A percentile compares a stretch with the other conserved stretches of the same genome.
Evolutionary conservation across 2,888 invertebrate genomes (phyloP).

Genomic region (Octonoba sinensis): DNA sequence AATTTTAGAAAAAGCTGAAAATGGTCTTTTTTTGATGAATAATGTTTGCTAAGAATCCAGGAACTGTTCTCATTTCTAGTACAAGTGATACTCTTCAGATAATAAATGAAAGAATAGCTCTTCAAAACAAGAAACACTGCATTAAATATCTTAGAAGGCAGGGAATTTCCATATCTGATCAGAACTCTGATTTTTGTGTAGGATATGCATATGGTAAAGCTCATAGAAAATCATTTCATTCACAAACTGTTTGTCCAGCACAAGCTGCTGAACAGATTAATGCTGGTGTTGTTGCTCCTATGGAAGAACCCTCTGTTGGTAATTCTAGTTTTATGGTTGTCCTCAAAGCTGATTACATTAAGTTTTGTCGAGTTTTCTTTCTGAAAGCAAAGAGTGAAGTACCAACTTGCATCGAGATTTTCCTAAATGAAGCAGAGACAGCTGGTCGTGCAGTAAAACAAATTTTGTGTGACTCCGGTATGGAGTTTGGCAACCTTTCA

Average conservation of each 20-base stretch:
- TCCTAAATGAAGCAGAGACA: neutral
- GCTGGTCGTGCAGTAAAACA: too few species aligned
- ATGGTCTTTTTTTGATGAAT: too few species aligned
- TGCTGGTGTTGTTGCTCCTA: constrained; percentile 14
- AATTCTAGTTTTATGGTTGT: constrained; percentile 17
- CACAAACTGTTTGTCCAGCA: neutral
- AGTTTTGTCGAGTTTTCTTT: constrained; percentile 40
- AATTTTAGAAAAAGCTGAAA: too few species aligned
- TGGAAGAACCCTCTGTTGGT: constrained; percentile 22
- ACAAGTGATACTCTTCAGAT: too few species aligned
- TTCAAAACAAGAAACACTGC: too few species aligned
- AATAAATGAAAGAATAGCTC: too few species aligned
- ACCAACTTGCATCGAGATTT: constrained; percentile 8
- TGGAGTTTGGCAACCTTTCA: too few species aligned
- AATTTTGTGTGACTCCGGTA: too few species aligned
- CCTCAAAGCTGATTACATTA: constrained; percentile 17
- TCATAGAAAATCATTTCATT: neutral
- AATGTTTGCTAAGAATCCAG: too few species aligned
- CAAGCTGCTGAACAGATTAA: constrained; percentile 8
- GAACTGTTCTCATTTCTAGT: too few species aligned
- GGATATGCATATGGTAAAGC: constrained; percentile 15
- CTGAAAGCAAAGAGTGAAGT: constrained; percentile 31
- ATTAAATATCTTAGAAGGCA: too few species aligned
- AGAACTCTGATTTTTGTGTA: constrained; percentile 10
- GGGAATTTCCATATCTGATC: constrained; percentile 6